phyloP scores from a whole-genome alignment of 2,113 vertebrate species.

The Amazona vittata region DNA sequence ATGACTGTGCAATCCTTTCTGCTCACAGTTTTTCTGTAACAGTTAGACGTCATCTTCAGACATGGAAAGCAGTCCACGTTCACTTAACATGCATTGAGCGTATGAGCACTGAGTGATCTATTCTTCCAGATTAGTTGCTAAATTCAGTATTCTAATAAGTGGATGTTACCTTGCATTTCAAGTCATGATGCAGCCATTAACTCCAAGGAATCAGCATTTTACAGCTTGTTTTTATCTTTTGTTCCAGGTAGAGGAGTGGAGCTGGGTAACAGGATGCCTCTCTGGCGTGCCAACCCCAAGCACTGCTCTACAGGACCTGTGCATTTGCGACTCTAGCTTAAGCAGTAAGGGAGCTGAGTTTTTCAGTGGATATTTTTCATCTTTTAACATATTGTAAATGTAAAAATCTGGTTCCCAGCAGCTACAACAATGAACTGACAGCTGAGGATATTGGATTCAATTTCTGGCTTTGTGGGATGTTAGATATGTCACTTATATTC shows the following conservation, averaged over 20 bases:
- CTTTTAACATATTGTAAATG: not conserved
- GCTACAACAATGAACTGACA: not conserved
- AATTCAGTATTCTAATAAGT: not conserved
- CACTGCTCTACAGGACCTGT: not conserved
- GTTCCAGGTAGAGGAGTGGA: not conserved
- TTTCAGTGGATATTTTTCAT: not conserved
- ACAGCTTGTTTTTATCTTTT: not conserved
- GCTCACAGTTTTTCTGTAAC: not conserved
- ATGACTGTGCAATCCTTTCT: not conserved
- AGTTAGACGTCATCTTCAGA: not conserved
- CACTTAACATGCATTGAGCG: not conserved
- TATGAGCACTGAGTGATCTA: not conserved
- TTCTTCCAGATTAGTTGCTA: not conserved
- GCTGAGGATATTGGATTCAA: not conserved
- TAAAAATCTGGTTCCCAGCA: not conserved
- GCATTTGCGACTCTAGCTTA: not conserved
- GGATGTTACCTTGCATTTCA: not conserved
- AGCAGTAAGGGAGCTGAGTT: not conserved
- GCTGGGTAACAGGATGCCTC: rapidly evolving
- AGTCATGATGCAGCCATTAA: not conserved
- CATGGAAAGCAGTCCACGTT: not conserved
- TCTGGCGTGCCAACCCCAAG: rapidly evolving
- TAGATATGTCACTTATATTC: not conserved
- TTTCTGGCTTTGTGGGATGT: not conserved
- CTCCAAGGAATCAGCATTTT: not conserved